Conservation (phyloP, 2,113 vertebrate genomes). For the Atractosteus spatula region DNA sequence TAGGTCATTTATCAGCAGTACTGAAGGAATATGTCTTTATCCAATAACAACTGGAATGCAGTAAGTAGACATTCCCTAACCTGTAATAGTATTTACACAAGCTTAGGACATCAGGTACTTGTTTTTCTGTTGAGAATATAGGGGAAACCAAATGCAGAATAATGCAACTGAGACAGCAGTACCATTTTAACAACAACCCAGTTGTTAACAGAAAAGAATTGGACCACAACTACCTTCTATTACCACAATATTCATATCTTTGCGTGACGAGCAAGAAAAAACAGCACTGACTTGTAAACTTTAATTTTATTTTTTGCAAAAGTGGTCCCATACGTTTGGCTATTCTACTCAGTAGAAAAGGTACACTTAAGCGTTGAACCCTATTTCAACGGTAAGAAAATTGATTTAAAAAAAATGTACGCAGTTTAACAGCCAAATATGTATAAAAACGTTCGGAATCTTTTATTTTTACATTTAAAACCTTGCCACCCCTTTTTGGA, state of each 20-base stretch:
- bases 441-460: slow-evolving; percentile 68
- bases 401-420: slow-evolving; percentile 58
- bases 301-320: slow-evolving; percentile 45
- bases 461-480: slow-evolving; percentile 77
- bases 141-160: neutral
- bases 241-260: neutral
- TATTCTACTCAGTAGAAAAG: slow-evolving; percentile 83
- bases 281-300: slow-evolving; percentile 37
- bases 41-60: too few species aligned
- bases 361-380: slow-evolving; percentile 57
- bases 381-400: slow-evolving; percentile 51
- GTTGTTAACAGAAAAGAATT: neutral
- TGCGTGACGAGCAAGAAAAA: slow-evolving; percentile 28
- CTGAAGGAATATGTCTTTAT: slow-evolving; percentile 15
- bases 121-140: slow-evolving; percentile 4
- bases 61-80: too few species aligned
- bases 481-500: slow-evolving; percentile 53
- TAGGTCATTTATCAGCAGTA: slow-evolving; percentile 11
- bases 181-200: slow-evolving; percentile 19
- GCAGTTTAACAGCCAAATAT: slow-evolving; percentile 72
- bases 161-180: slow-evolving; percentile 5
- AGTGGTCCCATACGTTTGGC: slow-evolving; percentile 45
- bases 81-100: too few species aligned
- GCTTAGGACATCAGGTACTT: neutral
- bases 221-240: slow-evolving; percentile 12